Conservation (phyloP, 2,797 vertebrate species). For the Falco berigora region DNA sequence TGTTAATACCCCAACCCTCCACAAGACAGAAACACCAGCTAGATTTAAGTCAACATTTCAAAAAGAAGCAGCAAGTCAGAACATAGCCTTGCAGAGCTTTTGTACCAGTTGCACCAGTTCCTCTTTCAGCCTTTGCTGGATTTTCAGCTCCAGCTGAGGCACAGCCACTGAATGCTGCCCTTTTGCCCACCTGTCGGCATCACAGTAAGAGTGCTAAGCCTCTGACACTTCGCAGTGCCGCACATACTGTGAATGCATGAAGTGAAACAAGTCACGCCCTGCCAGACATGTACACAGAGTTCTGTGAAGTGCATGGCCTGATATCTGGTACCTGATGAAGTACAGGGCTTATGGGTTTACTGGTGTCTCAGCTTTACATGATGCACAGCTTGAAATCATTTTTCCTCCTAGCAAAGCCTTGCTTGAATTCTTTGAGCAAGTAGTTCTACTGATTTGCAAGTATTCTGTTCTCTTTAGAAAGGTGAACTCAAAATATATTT, state of each 20-base stretch:
- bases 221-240: neutral
- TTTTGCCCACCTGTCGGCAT: neutral
- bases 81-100: neutral
- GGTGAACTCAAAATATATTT: neutral
- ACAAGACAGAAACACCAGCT: neutral
- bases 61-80: neutral
- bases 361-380: neutral
- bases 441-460: neutral
- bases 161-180: neutral
- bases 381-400: neutral
- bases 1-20: neutral
- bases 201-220: neutral
- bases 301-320: neutral
- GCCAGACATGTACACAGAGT: accelerated
- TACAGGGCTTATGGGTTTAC: neutral
- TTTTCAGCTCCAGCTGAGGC: neutral
- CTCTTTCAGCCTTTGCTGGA: neutral
- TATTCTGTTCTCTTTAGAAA: neutral
- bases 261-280: neutral
- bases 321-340: neutral
- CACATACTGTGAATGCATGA: neutral
- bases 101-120: neutral
- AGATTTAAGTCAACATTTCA: neutral
- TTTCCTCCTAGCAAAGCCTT: neutral
- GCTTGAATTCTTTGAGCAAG: neutral